Percentiles rank a stretch among this genome's conserved stretches.
Evolutionary conservation across 2,797 vertebrate species (phyloP).

Genomic region (Sebastes melanostomus): DNA sequence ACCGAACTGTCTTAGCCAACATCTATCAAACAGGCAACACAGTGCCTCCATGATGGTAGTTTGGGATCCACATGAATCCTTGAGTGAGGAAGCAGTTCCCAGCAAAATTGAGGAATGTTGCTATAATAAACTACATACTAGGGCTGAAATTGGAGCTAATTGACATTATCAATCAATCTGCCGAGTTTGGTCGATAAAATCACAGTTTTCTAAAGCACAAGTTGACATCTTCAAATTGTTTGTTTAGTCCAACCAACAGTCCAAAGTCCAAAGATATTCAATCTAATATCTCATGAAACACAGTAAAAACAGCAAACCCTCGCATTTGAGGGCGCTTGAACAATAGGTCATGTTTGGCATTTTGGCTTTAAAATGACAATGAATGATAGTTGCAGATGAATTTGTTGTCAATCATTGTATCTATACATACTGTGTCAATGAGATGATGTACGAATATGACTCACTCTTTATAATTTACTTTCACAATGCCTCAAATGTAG

Average conservation of each 20-base stretch:
- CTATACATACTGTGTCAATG: not conserved
- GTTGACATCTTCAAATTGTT: not conserved
- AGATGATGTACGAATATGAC: not conserved
- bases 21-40: not conserved
- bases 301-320: not conserved
- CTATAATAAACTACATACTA: not conserved
- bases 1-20: no score
- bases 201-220: not conserved
- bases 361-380: not conserved
- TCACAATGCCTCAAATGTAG: not conserved
- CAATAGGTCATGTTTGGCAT: not conserved
- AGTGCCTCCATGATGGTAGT: not conserved
- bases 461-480: not conserved
- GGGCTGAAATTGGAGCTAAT: not conserved
- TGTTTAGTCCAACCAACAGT: not conserved
- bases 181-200: accelerated
- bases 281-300: not conserved
- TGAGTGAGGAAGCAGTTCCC: not conserved
- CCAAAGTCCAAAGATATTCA: not conserved
- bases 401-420: not conserved
- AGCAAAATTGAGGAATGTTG: not conserved
- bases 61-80: not conserved
- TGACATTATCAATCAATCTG: not conserved
- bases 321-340: not conserved
- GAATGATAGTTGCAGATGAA: not conserved